Percentiles rank a stretch among this genome's conserved stretches.
These are phyloP conservation scores for Herminia tarsipennalis DNA, from an alignment of 2,888 invertebrate genomes.

Conservation along the genomic window DNA sequence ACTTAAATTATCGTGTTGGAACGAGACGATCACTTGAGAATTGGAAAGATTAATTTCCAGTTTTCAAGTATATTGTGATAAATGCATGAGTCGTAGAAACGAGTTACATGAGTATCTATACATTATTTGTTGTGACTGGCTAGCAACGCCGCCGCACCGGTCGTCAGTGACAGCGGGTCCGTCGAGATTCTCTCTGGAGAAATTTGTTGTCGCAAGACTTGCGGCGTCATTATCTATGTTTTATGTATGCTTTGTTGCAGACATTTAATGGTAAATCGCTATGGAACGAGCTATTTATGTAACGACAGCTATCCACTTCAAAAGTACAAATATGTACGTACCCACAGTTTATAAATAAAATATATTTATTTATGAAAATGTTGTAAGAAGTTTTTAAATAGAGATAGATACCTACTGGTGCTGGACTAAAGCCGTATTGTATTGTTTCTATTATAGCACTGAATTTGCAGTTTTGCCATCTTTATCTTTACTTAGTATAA, in stretches of 20 bases:
- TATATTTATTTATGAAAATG: too few relatives aligned
- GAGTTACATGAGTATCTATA: constrained; percentile 32
- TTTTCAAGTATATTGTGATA: background rate
- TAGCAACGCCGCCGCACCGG: constrained; percentile 41
- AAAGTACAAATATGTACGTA: too few relatives aligned
- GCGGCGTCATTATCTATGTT: constrained; percentile 61
- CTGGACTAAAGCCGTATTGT: too few relatives aligned
- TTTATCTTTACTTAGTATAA: too few relatives aligned
- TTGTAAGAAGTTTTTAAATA: too few relatives aligned
- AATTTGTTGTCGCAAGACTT: constrained; percentile 64
- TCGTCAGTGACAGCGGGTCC: constrained; percentile 54
- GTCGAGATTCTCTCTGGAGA: constrained; percentile 72
- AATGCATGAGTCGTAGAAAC: constrained; percentile 13
- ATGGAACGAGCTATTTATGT: constrained; percentile 41
- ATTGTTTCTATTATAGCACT: too few relatives aligned
- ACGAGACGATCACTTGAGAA: too few relatives aligned
- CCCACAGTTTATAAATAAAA: too few relatives aligned
- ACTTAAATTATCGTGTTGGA: too few relatives aligned
- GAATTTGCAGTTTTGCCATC: too few relatives aligned
- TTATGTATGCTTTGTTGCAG: constrained; percentile 66
- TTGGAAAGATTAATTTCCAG: background rate
- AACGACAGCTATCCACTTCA: constrained; percentile 23
- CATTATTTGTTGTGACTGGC: constrained; percentile 34
- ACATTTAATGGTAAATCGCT: constrained; percentile 41
- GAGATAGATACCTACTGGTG: too few relatives aligned